Evolutionary conservation across 1,140 invertebrate genomes (phyloP).

Genomic region (Planococcus citri): DNA sequence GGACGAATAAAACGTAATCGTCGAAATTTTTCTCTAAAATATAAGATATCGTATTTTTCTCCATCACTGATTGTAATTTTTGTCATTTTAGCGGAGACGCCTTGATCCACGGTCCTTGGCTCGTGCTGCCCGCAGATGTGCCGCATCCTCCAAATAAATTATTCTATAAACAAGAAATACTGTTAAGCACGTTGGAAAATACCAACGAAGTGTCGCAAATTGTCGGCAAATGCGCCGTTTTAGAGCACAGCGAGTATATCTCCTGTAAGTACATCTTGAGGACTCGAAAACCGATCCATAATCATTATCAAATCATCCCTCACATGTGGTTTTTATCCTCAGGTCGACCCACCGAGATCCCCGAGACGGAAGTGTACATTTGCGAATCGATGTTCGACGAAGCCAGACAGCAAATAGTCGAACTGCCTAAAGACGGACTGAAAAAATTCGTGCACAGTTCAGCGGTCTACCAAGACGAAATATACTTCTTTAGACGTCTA

Average conservation of each 20-base stretch:
- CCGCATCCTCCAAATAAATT: constrained; percentile 54
- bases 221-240: constrained; percentile 77
- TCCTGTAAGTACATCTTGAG: constrained; percentile 49
- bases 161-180: constrained; percentile 93
- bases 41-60: constrained; percentile 13
- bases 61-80: no score
- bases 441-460: constrained; percentile 72
- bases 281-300: no score
- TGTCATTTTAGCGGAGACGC: constrained; percentile 58
- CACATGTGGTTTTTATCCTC: neutral
- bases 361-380: constrained; percentile 83
- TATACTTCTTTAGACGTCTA: constrained; percentile 71
- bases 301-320: no score
- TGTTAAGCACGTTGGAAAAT: constrained; percentile 81
- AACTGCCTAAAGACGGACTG: constrained; percentile 55
- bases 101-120: constrained; percentile 86
- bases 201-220: constrained; percentile 81
- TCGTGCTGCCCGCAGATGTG: constrained; percentile 78
- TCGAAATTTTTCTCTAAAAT: neutral
- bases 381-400: constrained; percentile 91
- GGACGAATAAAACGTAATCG: constrained; percentile 71
- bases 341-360: constrained; percentile 88
- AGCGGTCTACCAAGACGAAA: constrained; percentile 81
- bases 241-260: constrained; percentile 83
- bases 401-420: constrained; percentile 61